These are phyloP conservation scores for Phrynosoma platyrhinos DNA, from an alignment of 2,113 vertebrate genomes.

Conservation along the genomic window DNA sequence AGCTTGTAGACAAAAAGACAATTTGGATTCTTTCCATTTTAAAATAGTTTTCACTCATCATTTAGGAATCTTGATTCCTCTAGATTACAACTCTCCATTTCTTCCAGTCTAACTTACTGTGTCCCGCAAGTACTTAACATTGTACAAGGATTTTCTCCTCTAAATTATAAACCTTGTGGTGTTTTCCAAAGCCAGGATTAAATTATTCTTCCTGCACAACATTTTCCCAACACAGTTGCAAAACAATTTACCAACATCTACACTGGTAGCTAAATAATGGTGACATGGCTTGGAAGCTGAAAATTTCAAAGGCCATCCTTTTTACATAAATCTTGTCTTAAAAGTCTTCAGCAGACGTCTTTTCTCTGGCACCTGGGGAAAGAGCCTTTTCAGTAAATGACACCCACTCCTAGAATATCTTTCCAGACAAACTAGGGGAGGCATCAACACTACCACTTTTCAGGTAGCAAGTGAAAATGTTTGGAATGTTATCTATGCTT, in stretches of 20 bases:
- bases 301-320: not conserved
- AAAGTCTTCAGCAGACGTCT: not conserved
- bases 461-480: too few species aligned
- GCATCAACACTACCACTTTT: too few species aligned
- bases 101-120: not conserved
- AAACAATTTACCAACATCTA: not conserved
- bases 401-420: not conserved
- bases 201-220: not conserved
- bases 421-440: not conserved
- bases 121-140: not conserved
- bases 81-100: not conserved
- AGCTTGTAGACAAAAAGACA: rapidly evolving
- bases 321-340: not conserved
- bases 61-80: not conserved
- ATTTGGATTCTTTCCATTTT: not conserved
- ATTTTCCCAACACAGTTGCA: not conserved
- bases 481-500: too few species aligned
- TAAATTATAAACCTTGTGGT: not conserved
- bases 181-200: not conserved
- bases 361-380: not conserved
- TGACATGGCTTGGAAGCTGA: not conserved
- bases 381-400: not conserved
- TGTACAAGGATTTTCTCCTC: not conserved
- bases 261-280: not conserved
- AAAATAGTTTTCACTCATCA: not conserved